Percentiles rank a stretch among this genome's conserved stretches.
phyloP scores from a whole-genome alignment of 2,113 vertebrate genomes.

The Etheostoma spectabile region DNA sequence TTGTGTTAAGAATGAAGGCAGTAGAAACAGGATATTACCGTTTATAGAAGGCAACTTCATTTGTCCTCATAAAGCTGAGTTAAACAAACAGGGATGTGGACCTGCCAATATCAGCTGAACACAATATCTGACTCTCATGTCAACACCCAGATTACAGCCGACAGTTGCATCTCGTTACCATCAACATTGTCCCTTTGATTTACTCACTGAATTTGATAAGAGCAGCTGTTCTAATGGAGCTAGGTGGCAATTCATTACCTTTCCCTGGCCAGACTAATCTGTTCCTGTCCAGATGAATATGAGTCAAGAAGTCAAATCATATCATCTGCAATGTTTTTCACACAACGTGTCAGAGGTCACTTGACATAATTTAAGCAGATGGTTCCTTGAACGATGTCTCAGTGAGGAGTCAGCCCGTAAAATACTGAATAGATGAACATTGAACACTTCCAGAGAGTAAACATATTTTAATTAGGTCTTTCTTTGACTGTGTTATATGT shows the following conservation, averaged over 20 bases:
- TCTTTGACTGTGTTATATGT: not conserved
- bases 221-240: conserved; percentile 44
- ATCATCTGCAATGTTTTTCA: conserved; percentile 33
- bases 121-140: conserved; percentile 35
- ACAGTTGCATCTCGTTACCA: conserved; percentile 5
- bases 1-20: conserved; percentile 38
- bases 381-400: conserved; percentile 42
- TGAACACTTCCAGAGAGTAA: not conserved
- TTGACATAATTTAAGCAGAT: conserved; percentile 42
- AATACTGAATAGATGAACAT: conserved; percentile 21
- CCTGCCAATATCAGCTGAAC: conserved; percentile 21
- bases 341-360: conserved; percentile 8
- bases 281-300: conserved; percentile 20
- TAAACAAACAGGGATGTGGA: conserved; percentile 38
- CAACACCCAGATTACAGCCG: conserved; percentile 36
- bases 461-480: not conserved
- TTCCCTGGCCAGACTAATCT: conserved; percentile 20
- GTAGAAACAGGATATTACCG: conserved; percentile 45
- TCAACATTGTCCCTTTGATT: conserved; percentile 35
- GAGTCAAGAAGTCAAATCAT: conserved; percentile 50
- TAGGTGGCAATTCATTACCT: conserved; percentile 28
- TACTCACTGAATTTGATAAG: conserved; percentile 43
- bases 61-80: conserved; percentile 37
- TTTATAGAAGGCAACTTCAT: conserved; percentile 16
- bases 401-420: conserved; percentile 10